These are phyloP conservation scores for Acanthacorydalis orientalis DNA, from an alignment of 2,888 invertebrate genomes.

Conservation along the genomic window DNA sequence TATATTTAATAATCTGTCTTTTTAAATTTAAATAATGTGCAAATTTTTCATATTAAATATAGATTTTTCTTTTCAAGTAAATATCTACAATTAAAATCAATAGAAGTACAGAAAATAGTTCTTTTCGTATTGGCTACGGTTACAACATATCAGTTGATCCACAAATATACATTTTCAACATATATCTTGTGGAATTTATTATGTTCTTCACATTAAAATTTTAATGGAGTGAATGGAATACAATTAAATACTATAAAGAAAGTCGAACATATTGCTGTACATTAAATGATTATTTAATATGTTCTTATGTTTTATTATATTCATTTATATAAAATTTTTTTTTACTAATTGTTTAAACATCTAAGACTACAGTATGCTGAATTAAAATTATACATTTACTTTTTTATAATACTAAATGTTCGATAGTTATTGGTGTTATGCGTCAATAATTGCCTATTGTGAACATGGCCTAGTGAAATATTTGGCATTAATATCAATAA, in stretches of 20 bases:
- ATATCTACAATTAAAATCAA: too few species aligned
- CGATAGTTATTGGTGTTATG: background rate
- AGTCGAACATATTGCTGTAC: background rate
- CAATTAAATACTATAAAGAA: background rate
- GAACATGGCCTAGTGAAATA: background rate
- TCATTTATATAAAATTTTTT: background rate
- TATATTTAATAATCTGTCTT: too few species aligned
- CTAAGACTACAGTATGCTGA: background rate
- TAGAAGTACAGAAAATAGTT: background rate
- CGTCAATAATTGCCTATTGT: conserved; percentile 1
- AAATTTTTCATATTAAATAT: too few species aligned
- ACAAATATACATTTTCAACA: background rate
- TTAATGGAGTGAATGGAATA: background rate
- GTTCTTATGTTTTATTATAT: background rate
- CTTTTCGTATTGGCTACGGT: background rate
- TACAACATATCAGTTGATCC: too few species aligned
- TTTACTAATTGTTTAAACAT: background rate
- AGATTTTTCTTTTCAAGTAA: too few species aligned
- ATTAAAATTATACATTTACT: background rate
- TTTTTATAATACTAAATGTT: background rate
- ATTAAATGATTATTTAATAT: background rate
- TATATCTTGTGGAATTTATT: background rate
- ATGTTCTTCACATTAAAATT: background rate
- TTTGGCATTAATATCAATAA: background rate
- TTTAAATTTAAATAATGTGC: too few species aligned